Conservation (phyloP, 2,888 invertebrate species). For the Clunio marinus region DNA sequence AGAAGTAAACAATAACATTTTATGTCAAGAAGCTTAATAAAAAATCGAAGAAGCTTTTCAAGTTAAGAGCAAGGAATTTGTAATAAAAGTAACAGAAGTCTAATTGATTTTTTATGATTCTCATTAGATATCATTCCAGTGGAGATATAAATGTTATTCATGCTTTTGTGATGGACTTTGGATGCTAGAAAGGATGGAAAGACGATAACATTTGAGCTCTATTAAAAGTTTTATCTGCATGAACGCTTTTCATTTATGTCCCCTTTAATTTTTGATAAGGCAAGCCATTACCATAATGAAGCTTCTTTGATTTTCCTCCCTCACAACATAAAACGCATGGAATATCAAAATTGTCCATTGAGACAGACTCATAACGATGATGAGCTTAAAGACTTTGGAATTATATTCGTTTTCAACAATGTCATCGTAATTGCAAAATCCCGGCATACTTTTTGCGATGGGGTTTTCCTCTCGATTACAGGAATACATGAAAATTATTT, state of each 20-base stretch:
- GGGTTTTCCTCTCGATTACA: no score
- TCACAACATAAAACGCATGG: no score
- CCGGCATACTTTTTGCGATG: no score
- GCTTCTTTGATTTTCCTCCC: no score
- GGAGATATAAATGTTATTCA: slow-evolving; percentile 9
- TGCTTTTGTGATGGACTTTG: neutral
- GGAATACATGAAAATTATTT: neutral
- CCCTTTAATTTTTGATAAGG: neutral
- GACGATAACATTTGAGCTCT: neutral
- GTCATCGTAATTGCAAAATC: neutral
- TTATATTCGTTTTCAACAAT: neutral
- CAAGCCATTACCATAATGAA: neutral
- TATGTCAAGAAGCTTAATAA: no score
- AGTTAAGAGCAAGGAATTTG: no score
- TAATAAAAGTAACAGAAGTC: no score
- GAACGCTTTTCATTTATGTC: neutral
- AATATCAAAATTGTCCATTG: no score
- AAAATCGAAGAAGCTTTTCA: no score
- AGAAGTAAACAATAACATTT: no score
- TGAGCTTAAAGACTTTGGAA: neutral
- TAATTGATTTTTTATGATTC: slow-evolving; percentile 26
- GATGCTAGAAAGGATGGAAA: neutral
- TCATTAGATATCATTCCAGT: slow-evolving; percentile 25
- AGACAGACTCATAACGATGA: neutral
- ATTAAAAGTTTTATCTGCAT: slow-evolving; percentile 25